phyloP scores from a whole-genome alignment of 2,113 vertebrate species.

The Engraulis encrasicolus region DNA sequence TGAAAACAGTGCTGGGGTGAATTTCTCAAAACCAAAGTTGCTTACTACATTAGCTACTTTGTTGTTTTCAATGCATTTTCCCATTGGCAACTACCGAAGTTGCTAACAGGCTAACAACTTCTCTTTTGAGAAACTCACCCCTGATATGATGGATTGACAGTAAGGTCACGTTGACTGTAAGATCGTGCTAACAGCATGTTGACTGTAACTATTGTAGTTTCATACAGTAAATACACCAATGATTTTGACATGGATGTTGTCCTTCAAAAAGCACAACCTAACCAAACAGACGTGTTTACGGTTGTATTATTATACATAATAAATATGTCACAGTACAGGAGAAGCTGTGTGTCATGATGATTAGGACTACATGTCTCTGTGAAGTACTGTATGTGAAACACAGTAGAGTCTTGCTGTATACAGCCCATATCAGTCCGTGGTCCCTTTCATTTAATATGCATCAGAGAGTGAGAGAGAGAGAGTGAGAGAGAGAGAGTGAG shows the following conservation, averaged over 20 bases:
- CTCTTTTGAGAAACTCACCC: too few species aligned
- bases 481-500: too few species aligned
- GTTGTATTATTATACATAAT: neutral
- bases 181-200: neutral
- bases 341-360: neutral
- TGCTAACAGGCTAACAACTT: too few species aligned
- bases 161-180: neutral
- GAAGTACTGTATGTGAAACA: neutral
- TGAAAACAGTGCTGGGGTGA: too few species aligned
- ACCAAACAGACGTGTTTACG: neutral
- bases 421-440: neutral
- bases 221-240: neutral
- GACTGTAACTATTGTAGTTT: neutral
- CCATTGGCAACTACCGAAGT: too few species aligned
- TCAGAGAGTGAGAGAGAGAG: neutral
- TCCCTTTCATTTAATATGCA: neutral
- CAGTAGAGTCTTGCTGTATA: neutral
- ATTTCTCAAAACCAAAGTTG: too few species aligned
- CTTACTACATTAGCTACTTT: too few species aligned
- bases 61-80: too few species aligned
- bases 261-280: neutral
- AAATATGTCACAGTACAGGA: constrained; percentile 19
- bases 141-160: neutral
- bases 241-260: neutral
- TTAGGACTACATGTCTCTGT: neutral